Evolutionary conservation across 2,113 vertebrate genomes (phyloP).

Genomic region (Xiphorhynchus elegans): DNA sequence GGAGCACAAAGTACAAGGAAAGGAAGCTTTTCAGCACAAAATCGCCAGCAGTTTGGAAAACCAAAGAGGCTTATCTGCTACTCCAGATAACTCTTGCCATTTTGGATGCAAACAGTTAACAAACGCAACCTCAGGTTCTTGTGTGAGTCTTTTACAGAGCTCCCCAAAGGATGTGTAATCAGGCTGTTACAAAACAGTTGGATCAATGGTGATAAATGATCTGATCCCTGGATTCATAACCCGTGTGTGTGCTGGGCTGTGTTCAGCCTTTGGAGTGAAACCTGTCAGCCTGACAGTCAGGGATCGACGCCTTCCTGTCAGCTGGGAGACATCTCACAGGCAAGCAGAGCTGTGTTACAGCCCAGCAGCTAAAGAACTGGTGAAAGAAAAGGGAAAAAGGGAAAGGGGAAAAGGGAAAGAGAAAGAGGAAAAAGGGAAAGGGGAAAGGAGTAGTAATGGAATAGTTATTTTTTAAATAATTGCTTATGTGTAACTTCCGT

Average conservation of each 20-base stretch:
- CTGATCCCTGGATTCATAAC: neutral
- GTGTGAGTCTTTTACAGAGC: neutral
- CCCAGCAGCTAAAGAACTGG: neutral
- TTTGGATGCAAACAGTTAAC: neutral
- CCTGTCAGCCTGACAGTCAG: neutral
- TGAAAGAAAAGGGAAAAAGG: neutral
- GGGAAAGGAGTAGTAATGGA: slow-evolving; percentile 28
- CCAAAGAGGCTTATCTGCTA: slow-evolving; percentile 4
- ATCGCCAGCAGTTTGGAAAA: slow-evolving; percentile 17
- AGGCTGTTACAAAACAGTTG: neutral
- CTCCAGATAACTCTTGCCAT: neutral
- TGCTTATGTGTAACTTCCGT: slow-evolving; percentile 46
- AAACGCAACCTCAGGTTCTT: neutral
- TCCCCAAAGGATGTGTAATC: neutral
- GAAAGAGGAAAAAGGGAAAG: neutral
- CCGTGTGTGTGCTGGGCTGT: neutral
- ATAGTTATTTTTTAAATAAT: slow-evolving; percentile 1
- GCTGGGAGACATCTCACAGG: neutral
- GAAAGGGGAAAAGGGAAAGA: neutral
- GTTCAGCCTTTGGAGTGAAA: neutral
- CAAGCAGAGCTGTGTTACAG: neutral
- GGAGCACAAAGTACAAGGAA: slow-evolving; percentile 20
- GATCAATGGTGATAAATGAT: neutral
- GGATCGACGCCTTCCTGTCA: neutral
- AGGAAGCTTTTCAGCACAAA: slow-evolving; percentile 30